A percentile compares a stretch with the other conserved stretches of the same genome.
Evolutionary conservation across 64 coral and sea anemone genomes (phyloP).

Genomic region (Stichodactyla helianthus): DNA sequence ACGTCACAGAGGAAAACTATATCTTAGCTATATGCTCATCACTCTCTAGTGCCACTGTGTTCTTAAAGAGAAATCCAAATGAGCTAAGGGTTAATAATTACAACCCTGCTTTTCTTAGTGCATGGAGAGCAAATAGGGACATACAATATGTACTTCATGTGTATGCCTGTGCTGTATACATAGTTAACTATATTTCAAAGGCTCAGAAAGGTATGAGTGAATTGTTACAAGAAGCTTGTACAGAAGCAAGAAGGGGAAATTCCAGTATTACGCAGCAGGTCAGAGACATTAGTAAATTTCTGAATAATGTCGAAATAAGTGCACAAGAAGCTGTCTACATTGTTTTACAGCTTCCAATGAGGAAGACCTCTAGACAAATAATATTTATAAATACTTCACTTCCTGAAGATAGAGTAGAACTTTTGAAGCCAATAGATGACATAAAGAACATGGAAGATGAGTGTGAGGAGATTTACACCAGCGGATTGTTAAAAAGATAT

Average conservation of each 20-base stretch:
- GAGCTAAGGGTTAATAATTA: constrained; percentile 34
- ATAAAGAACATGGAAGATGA: constrained; percentile 40
- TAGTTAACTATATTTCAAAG: constrained; percentile 21
- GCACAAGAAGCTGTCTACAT: too few relatives aligned
- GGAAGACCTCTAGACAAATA: constrained; percentile 30
- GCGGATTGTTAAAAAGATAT: constrained; percentile 44
- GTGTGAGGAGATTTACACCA: constrained; percentile 44
- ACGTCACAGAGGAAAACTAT: constrained; percentile 25
- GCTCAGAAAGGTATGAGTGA: constrained; percentile 33
- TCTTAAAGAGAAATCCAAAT: too few relatives aligned
- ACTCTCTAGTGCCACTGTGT: background rate
- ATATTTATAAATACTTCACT: too few relatives aligned
- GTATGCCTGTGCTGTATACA: too few relatives aligned
- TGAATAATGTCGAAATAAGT: too few relatives aligned
- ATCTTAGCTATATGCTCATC: constrained; percentile 32
- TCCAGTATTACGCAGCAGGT: too few relatives aligned
- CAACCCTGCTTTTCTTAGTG: background rate
- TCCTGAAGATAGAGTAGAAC: too few relatives aligned
- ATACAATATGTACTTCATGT: constrained; percentile 24
- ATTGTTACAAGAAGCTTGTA: too few relatives aligned
- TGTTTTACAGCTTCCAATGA: constrained; percentile 20
- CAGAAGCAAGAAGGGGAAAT: too few relatives aligned
- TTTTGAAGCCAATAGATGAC: too few relatives aligned
- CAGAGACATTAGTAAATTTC: too few relatives aligned
- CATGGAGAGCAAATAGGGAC: too few relatives aligned